Percentiles rank a stretch among this genome's conserved stretches.
Conservation (phyloP, 2,888 invertebrate species). For the Capitulum mitella region DNA sequence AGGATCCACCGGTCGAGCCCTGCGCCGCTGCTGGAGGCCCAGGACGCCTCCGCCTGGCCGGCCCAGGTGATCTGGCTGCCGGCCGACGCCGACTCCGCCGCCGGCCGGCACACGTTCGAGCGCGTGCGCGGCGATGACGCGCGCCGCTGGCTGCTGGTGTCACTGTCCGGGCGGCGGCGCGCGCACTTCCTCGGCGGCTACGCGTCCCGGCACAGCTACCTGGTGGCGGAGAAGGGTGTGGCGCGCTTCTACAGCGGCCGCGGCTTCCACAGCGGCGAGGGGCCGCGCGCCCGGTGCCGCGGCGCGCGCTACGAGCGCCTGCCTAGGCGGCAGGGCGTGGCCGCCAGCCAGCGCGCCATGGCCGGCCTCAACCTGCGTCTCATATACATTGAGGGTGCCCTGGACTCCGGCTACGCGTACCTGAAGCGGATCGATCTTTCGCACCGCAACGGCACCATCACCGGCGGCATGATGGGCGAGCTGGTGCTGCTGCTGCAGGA, state of each 20-base stretch:
- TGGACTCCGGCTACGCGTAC: too few relatives aligned
- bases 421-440: too few relatives aligned
- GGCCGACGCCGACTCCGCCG: too few relatives aligned
- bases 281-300: neutral
- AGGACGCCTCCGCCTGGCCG: too few relatives aligned
- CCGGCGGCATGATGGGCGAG: neutral
- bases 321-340: too few relatives aligned
- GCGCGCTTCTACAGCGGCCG: neutral
- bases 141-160: constrained; percentile 22
- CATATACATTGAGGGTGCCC: too few relatives aligned
- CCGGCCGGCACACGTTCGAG: too few relatives aligned
- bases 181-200: neutral
- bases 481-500: neutral
- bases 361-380: too few relatives aligned
- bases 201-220: neutral
- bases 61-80: too few relatives aligned
- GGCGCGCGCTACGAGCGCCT: neutral
- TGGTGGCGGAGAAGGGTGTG: neutral
- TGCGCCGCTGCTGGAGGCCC: too few relatives aligned
- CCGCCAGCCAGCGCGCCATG: neutral
- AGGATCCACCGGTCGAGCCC: too few relatives aligned
- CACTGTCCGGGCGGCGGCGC: constrained; percentile 28
- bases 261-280: neutral
- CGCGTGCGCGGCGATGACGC: neutral
- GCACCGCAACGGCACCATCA: neutral